phyloP scores from a whole-genome alignment of 1,140 invertebrate genomes.

The Wasmannia auropunctata region DNA sequence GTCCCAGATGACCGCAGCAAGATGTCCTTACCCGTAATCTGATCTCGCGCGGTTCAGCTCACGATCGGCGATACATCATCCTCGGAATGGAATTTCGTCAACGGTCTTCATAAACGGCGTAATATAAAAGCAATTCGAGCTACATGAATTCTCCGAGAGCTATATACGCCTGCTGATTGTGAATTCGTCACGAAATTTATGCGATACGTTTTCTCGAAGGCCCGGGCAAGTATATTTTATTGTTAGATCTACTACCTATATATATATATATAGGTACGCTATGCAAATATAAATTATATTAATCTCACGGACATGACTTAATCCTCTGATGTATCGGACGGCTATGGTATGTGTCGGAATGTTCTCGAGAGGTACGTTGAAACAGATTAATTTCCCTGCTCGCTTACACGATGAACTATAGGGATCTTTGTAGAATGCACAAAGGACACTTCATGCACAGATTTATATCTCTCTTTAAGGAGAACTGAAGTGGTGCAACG shows the following conservation, averaged over 20 bases:
- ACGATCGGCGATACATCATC: neutral
- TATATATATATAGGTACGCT: neutral
- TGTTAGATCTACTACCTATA: no score
- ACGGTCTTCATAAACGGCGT: conserved; percentile 8
- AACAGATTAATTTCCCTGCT: conserved; percentile 30
- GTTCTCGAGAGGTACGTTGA: neutral
- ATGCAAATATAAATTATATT: conserved; percentile 38
- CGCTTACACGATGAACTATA: neutral
- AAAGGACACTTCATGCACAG: neutral
- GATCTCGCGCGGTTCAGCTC: neutral
- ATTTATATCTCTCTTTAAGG: conserved; percentile 21
- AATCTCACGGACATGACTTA: conserved; percentile 13
- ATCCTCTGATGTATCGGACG: conserved; percentile 19
- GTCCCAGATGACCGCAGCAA: neutral
- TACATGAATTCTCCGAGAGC: neutral
- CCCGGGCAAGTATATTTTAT: neutral
- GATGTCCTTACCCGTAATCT: neutral
- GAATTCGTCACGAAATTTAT: conserved; percentile 21
- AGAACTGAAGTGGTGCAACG: neutral
- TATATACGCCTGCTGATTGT: neutral
- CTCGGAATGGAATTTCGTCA: conserved; percentile 34
- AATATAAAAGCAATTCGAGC: conserved; percentile 3
- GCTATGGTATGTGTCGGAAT: neutral
- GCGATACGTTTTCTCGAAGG: neutral
- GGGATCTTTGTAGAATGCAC: neutral